Base-by-base conservation (phyloP, 1,140 invertebrate genomes). In the Octopus sinensis region DNA sequence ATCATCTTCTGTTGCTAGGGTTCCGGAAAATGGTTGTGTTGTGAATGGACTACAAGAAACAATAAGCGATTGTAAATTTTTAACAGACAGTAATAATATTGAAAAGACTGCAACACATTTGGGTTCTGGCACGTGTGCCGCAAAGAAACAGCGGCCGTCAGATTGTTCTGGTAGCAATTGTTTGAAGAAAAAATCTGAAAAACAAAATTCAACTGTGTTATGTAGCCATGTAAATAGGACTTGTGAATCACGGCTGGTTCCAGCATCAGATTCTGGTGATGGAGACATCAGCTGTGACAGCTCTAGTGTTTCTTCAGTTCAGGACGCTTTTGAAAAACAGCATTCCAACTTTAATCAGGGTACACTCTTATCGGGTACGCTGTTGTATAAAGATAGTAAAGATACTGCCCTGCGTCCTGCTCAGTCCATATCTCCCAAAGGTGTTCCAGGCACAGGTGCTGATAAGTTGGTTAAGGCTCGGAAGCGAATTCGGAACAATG, bases 261-360 rank as follows among this genome's bases (percentile, higher is more conserved):
- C 86, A 4, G 86, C 86, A 9, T 85, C 86, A 79, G 81, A 83
- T 73, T 84, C 85, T 10, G 80, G 85, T 53, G 87, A 88, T 81
- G 82, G 84, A 79, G 87, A 88, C 78, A 76, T 88, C 9, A 87
- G 87, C 84, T 88, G 85, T 84, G 87, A 88, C 82, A 88, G 87
- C 79, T 86, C 76, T 53, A 77, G 76, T 77, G 76, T 51, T 52
- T 52, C 30, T 77, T 77, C 76, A 9, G 52, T 77, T 9, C 76
- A 77, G 76, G 76, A 77, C 52, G 52, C 76, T 77, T 77, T 51
- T 77, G 76, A 77, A 23, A 77, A 77, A 77, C 76, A 77, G 52
- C 76, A 77, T 77, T 77, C 76, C 76, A 77, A 53, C 52, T 77
- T 77, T 17, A 77, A 53, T 77, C 76, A 77, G 76, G 76, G 76